Base-by-base conservation (phyloP, 2,888 invertebrate genomes). In the Chromoteleia sp. region DNA sequence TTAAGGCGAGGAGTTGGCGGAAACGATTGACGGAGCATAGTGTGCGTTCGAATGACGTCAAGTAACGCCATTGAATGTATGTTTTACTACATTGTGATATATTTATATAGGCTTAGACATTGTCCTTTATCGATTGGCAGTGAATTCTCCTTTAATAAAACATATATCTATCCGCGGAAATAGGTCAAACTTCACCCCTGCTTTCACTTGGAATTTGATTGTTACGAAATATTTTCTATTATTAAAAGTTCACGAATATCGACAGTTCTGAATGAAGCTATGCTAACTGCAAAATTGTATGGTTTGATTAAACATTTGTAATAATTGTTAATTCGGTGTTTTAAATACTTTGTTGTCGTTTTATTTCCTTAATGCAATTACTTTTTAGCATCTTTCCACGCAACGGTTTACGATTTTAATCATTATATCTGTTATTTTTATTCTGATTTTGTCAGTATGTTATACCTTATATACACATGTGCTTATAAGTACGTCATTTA, bases 401-500 rank as follows among this genome's bases (percentile, higher is more conserved):
- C 17, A 10, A 39, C 14, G 12, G 39, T 30, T 45, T 25, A 12
- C 15, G 17, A 41, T 61, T 58, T 48, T 12, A 59, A 50, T 25
- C 33, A 68, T 68, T 58, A 59, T 52, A 43, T 41, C 36, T 52
- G 41, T 52, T n/a, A 14, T 15, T 25, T 14, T 29, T 39, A 25
- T 43, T 8, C 70, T 56, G 48, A 29, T 65, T 63, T 54, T 71
- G 48, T 33, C 68, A 63, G 30, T 41, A 10, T 45, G 50, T 33
- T 58, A 21, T 33, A 29, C 41, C 36, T 25, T 33, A 45, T 29
- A 48, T 52, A 52, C 70, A 58, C 41, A 33, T 36, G 58, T 71
- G 73, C 70, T 75, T 73, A 71, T 41, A 50, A 61, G 63, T 63
- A 75, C 45, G 56, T 65, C 77, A 75, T 78, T 76, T 75, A 82